Base-by-base conservation (phyloP, 2,797 vertebrate genomes). In the Spea hammondii region DNA sequence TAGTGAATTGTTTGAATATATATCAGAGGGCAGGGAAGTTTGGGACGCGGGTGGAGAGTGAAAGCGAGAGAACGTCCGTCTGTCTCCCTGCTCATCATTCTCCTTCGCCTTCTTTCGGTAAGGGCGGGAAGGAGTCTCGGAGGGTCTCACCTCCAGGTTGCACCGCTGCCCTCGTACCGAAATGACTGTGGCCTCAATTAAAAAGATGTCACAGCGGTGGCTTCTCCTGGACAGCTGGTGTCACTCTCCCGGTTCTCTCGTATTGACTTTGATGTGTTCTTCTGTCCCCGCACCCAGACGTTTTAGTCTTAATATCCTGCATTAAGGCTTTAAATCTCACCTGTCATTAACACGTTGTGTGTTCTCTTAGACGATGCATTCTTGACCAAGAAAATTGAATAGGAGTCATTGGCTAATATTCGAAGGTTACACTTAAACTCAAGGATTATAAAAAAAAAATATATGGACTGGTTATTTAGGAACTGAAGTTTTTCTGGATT, bases 191-290 rank as follows among this genome's bases (percentile, higher is more conserved):
- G 5, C 17, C 48, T 78, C 32, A 75, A 7, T 44, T 72, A 77
- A 78, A 62, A 72, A 49, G 12, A 65, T 65, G 73, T 72, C 55
- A 84, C 51, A 50, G 9, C 49, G 46, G 67, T 11, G 49, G 8
- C 49, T 55, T 70, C 54, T 48, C 67, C 48, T 9, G 77, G 11
- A 44, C 54, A 12, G 46, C 44, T 47, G 10, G 72, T 76, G 77
- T 76, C 54, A 76, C n/a, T 66, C n/a, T 66, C 73, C 64, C 11
- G 5, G 70, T 76, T n/a, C 62, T 60, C 65, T 65, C 66, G 8
- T 48, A 75, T 54, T 69, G 71, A 55, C 72, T 70, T 46, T 70
- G 72, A 70, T 80, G 12, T 70, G 48, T 67, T 48, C 46, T 74
- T 47, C 45, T 75, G 72, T 80, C 72, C 70, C 66, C 65, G 62